Evolutionary conservation across 53 echinoderm and acorn worm species (phyloP).

Genomic region (Hippasteria phrygiana): DNA sequence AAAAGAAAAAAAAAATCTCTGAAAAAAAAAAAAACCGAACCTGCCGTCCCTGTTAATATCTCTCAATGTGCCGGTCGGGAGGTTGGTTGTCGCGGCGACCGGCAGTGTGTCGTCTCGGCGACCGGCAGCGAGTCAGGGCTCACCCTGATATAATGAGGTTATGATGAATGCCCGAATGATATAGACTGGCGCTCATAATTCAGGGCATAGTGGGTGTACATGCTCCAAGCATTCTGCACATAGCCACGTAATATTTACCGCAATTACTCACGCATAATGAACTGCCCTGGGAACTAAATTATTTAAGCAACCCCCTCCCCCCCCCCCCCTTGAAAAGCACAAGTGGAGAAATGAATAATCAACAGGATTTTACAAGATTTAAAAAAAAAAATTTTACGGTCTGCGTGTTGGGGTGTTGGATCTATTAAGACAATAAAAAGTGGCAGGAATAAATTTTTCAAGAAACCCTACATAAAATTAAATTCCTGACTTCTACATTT

Average conservation of each 20-base stretch:
- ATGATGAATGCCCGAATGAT: conserved; percentile 36
- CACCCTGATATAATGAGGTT: conserved; percentile 29
- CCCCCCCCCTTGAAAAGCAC: background rate
- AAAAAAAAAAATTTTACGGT: no score
- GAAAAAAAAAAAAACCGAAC: background rate
- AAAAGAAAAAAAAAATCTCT: background rate
- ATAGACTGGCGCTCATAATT: conserved; percentile 9
- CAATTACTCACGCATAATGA: background rate
- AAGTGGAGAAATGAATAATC: background rate
- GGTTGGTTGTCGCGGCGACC: conserved; percentile 31
- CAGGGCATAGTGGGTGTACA: background rate
- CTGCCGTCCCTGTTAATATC: background rate
- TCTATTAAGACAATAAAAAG: no score
- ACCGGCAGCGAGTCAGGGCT: conserved; percentile 21
- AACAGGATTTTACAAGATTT: no score
- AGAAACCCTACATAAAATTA: no score
- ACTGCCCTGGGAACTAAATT: background rate
- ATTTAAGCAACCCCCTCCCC: background rate
- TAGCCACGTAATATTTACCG: conserved; percentile 21
- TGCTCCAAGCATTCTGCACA: background rate
- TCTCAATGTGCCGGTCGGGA: background rate
- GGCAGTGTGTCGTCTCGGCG: conserved; percentile 6
- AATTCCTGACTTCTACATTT: no score
- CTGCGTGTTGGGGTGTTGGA: no score
- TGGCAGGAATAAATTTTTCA: no score